Evolutionary conservation across 2,888 invertebrate genomes (phyloP), one percentile per base, ranked within the genome.

Genomic region (Cacoxenus indagator): DNA sequence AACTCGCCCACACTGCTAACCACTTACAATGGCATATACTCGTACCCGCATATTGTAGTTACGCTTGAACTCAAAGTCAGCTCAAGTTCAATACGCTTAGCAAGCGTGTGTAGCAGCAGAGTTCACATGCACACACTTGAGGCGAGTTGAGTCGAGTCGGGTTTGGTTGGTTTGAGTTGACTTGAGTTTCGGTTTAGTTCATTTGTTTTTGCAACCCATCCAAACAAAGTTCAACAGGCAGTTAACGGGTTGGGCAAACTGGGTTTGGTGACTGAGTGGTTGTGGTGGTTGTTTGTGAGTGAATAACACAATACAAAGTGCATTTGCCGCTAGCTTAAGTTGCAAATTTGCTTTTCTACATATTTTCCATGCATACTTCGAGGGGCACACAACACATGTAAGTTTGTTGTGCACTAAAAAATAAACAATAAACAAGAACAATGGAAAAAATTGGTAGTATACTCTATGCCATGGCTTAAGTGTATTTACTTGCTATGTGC

Each of bases 51-150:
- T n/a, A n/a, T n/a, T n/a, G n/a, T n/a, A n/a, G n/a, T n/a, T n/a
- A n/a, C n/a, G n/a, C 37, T 59, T 59, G 59, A 31, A 59, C 59
- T 31, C 59, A 59, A 59, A 59, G 59, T 59, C 59, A 59, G 3
- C 8, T 59, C 31, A 59, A 59, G 59, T 59, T 59, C 59, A 59
- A 59, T 59, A 59, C 8, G 59, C 59, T 59, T 59, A 31, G 59
- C 9, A 22, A 37, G 51, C 19, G 51, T 51, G 51, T 51, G 51
- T n/a, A n/a, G n/a, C 37, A 37, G 14, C 37, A 37, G 14, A 37
- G 9, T 37, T 37, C 9, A 14, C 37, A 37, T 37, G 37, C 37
- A 37, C 9, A 37, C 37, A 37, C n/a, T n/a, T n/a, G n/a, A n/a
- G 37, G 2, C 37, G 14, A 37, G 37, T 37, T 37, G 14, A 37